Base-by-base conservation (phyloP, 2,113 vertebrate genomes). In the Corythaeola cristata region DNA sequence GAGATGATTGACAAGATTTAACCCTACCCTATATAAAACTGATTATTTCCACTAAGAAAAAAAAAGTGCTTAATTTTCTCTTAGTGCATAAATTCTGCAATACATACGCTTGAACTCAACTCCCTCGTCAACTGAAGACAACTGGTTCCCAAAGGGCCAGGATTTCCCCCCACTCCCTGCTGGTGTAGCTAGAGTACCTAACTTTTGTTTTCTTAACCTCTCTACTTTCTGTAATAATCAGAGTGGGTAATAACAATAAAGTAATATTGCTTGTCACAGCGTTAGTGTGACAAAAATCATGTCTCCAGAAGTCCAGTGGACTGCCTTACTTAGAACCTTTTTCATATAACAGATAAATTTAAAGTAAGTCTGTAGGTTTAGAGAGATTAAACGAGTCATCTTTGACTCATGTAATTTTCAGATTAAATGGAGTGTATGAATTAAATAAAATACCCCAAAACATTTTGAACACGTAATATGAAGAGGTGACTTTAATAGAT, bases 251-350 rank as follows among this genome's bases (percentile, higher is more conserved):
- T 11, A 74, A 39, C 7, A 35, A 19, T 7, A 60, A 14, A 69
- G 12, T 13, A 53, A n/a, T 17, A 66, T 8, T 39, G 11, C 16
- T 52, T 17, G 58, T 35, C n/a, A 88, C 33, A 67, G 39, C 20
- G 59, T 55, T 17, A 49, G 15, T 55, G n/a, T n/a, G n/a, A 0
- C 33, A 63, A 45, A 45, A 56, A 50, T 10, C 30, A 21, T 17
- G 6, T 50, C 52, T 67, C 56, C 55, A 53, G 71, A 79, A 27
- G 4, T 15, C 27, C 1, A 0, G 11, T 0, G 6, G n/a, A 39
- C 20, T 59, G 62, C 35, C 75, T 63, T 30, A 30, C 44, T 27
- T 59, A 9, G n/a, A 86, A 12, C 6, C 3, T 35, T 68, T 58
- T 28, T 9, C 66, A 50, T 21, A 63, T 30, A 74, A 22, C 47